Evolutionary conservation across 2,888 invertebrate genomes (phyloP).

Genomic region (Meghimatium bilineatum): DNA sequence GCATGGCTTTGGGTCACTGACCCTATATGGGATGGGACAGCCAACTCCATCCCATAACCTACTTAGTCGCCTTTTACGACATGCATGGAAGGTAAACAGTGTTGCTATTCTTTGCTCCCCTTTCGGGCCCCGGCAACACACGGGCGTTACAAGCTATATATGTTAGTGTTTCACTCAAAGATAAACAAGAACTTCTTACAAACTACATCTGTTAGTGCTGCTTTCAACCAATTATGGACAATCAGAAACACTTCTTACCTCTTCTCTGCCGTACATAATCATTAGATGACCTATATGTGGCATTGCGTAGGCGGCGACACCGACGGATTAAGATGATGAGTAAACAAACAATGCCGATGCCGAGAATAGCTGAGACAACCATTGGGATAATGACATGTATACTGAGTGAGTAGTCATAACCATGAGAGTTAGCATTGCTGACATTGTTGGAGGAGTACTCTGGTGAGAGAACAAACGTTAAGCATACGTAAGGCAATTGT

Average conservation of each 20-base stretch:
- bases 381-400: conserved; percentile 69
- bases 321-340: conserved; percentile 66
- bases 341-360: conserved; percentile 63
- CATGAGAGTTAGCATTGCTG: background rate
- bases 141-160: too few relatives aligned
- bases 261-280: background rate
- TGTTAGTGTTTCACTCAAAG: too few relatives aligned
- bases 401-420: conserved; percentile 59
- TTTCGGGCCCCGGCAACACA: too few relatives aligned
- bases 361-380: conserved; percentile 66
- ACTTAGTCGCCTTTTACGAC: too few relatives aligned
- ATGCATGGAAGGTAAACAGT: too few relatives aligned
- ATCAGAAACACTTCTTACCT: conserved; percentile 4
- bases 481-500: background rate
- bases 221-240: too few relatives aligned
- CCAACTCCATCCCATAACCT: too few relatives aligned
- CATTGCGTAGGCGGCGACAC: conserved; percentile 57
- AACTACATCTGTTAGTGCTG: too few relatives aligned
- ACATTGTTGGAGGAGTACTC: background rate
- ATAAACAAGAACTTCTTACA: too few relatives aligned
- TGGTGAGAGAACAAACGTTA: background rate
- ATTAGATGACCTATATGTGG: background rate
- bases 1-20: too few relatives aligned
- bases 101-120: too few relatives aligned
- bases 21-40: too few relatives aligned